Evolutionary conservation across 2,888 invertebrate genomes (phyloP).

Genomic region (Antheraea yamamai): DNA sequence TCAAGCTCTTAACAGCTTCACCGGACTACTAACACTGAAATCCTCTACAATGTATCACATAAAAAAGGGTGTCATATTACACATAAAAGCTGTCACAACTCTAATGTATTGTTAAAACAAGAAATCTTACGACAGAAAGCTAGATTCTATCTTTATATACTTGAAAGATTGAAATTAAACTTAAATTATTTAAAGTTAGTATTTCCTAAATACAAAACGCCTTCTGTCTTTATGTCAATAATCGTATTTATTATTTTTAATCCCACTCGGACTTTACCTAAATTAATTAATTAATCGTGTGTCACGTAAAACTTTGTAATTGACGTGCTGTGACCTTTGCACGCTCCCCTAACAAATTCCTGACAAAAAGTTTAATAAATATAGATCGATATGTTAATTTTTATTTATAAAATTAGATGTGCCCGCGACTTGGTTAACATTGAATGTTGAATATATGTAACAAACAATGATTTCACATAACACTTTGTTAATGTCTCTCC

Average conservation of each 20-base stretch:
- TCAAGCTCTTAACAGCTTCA: too few species aligned
- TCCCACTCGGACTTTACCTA: neutral
- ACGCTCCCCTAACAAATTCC: neutral
- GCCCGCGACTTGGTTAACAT: too few species aligned
- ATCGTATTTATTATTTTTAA: neutral
- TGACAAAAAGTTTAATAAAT: neutral
- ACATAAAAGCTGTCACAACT: too few species aligned
- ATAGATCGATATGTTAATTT: neutral
- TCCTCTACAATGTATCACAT: too few species aligned
- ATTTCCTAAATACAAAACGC: neutral
- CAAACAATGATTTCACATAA: too few species aligned
- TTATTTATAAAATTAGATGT: too few species aligned
- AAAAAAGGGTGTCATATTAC: too few species aligned
- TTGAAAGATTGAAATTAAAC: neutral
- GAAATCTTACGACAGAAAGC: neutral
- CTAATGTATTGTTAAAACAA: neutral
- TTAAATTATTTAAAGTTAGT: neutral
- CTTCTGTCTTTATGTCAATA: neutral
- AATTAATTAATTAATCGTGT: neutral
- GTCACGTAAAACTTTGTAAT: neutral
- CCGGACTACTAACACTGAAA: too few species aligned
- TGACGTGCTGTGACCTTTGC: neutral
- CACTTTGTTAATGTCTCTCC: too few species aligned
- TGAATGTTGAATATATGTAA: too few species aligned
- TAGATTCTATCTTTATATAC: neutral